Evolutionary conservation across 2,797 vertebrate genomes (phyloP), one percentile per base, ranked within the genome.

Genomic region (Alcedo quadribrachys): DNA sequence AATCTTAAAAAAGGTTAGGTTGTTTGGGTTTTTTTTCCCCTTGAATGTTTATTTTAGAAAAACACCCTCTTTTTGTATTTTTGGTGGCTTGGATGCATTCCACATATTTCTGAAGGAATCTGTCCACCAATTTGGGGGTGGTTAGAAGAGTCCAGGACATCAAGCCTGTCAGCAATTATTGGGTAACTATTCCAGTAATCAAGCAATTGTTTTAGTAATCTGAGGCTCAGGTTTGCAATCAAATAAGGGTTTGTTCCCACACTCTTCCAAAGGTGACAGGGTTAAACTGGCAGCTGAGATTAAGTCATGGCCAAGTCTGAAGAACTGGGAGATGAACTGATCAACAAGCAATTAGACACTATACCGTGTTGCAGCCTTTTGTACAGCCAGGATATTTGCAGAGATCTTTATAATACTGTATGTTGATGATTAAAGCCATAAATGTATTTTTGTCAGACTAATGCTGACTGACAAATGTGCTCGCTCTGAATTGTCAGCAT

Each of bases 181-280:
- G 90, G 85, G 74, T 85, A 90, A 81, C 88, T 84, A 81, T 81
- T 81, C 43, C 57, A 60, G 60, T 79, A 84, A 73, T 85, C 67
- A 62, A 69, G 35, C 53, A 89, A 63, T 69, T 24, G 62, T 74
- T 91, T 84, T 79, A 68, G 77, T 54, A 86, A 90, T 73, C 12
- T 33, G 74, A 84, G 46, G 35, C 74, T 90, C 30, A 42, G 30
- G 27, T 81, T 75, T 90, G 35, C 62, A 89, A 24, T 65, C 25
- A 85, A 58, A 42, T 53, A 33, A 45, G 7, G 19, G n/a, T 69
- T 89, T 81, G 43, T 87, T 91, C 74, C 33, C 4, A 2, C 1
- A 3, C 37, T 86, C 28, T 76, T 60, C 33, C 45, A 61, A 65
- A 74, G 61, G 7, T 8, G 28, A 30, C 40, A 17, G 69, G 30